Evolutionary conservation across 2,113 vertebrate species (phyloP).

Genomic region (Pleuronectes platessa): DNA sequence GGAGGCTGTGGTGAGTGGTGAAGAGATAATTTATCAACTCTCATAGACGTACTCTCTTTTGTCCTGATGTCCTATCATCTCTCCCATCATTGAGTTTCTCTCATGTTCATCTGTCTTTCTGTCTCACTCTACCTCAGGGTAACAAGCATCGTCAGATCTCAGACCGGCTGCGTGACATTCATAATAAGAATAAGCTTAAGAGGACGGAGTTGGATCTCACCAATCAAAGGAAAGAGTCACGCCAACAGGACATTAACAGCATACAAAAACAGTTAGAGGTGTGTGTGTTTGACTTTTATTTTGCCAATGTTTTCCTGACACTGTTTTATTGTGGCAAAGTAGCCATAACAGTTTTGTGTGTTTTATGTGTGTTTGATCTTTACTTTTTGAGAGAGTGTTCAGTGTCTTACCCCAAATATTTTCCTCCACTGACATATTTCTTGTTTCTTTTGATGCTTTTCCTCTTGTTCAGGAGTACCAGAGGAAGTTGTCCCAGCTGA

Average conservation of each 20-base stretch:
- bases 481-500: conserved; percentile 87
- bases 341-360: too few species aligned
- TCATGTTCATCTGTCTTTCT: background rate
- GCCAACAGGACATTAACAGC: conserved; percentile 87
- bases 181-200: conserved; percentile 86
- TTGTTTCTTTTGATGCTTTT: conserved; percentile 30
- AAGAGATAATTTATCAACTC: background rate
- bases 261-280: conserved; percentile 93
- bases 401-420: background rate
- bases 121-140: conserved; percentile 76
- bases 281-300: conserved; percentile 15
- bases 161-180: conserved; percentile 88
- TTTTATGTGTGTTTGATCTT: background rate
- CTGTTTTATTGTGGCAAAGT: background rate
- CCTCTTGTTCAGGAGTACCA: conserved; percentile 87
- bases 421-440: background rate
- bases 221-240: conserved; percentile 87
- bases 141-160: conserved; percentile 94
- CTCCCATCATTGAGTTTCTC: background rate
- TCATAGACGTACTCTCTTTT: background rate
- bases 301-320: background rate
- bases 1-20: conserved; percentile 89
- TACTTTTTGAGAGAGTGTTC: background rate
- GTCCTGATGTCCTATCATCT: background rate
- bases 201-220: conserved; percentile 88